phyloP scores from a whole-genome alignment of 2,113 vertebrate genomes.

The Psilopsiagon aymara region DNA sequence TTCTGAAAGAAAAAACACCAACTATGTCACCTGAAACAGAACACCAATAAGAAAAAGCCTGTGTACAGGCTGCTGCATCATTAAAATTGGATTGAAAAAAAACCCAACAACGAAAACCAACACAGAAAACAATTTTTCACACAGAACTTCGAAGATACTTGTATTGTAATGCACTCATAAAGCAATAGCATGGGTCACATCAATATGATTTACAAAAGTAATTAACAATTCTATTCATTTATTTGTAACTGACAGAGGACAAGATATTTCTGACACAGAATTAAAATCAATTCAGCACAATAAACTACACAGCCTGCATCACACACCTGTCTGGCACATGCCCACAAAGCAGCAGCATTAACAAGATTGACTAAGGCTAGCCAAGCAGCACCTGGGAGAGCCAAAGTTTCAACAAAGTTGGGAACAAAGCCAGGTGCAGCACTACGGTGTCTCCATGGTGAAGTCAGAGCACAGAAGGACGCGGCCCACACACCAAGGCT shows the following conservation, averaged over 20 bases:
- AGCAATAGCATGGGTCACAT: rapidly evolving
- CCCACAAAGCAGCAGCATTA: background rate
- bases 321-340: background rate
- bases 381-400: background rate
- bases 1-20: background rate
- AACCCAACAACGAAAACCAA: background rate
- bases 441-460: background rate
- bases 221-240: background rate
- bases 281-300: background rate
- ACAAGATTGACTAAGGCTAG: background rate
- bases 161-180: background rate
- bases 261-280: background rate
- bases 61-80: background rate
- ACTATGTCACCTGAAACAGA: background rate
- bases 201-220: background rate
- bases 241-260: background rate
- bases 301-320: background rate
- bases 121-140: background rate
- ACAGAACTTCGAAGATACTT: background rate
- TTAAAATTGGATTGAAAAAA: background rate
- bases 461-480: background rate
- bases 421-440: constrained; percentile 8
- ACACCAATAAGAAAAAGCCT: background rate
- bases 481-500: background rate
- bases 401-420: background rate